Percentiles rank a stretch among this genome's conserved stretches.
These are phyloP conservation scores for Platyscapa corneri DNA, from an alignment of 1,140 invertebrate genomes.

Conservation along the genomic window DNA sequence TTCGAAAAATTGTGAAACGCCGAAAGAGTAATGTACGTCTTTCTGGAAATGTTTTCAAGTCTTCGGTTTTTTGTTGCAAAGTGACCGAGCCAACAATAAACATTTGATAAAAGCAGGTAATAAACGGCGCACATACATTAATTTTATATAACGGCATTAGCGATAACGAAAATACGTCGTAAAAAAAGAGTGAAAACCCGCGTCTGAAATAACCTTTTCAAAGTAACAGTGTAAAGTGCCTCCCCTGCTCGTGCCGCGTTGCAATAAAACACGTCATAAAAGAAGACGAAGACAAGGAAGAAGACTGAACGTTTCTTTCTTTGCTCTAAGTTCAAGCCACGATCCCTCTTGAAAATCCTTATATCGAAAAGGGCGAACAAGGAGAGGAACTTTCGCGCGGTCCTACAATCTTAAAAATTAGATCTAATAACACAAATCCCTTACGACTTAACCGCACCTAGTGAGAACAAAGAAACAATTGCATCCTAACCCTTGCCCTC, in stretches of 20 bases:
- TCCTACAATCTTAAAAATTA: conserved; percentile 50
- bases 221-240: conserved; percentile 48
- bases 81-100: neutral
- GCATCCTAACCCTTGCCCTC: neutral
- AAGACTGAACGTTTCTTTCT: conserved; percentile 2
- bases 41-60: neutral
- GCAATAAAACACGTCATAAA: conserved; percentile 54
- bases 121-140: conserved; percentile 13
- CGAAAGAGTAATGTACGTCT: neutral
- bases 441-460: conserved; percentile 20
- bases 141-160: conserved; percentile 38
- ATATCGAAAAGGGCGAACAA: neutral
- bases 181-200: conserved; percentile 31
- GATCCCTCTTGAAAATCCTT: neutral
- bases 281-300: conserved; percentile 34
- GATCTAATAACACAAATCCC: conserved; percentile 50
- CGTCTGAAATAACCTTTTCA: conserved; percentile 41
- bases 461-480: conserved; percentile 34
- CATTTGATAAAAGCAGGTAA: conserved; percentile 23
- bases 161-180: conserved; percentile 48
- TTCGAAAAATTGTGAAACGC: too few relatives aligned
- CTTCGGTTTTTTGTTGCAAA: neutral
- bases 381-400: neutral
- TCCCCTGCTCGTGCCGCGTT: neutral
- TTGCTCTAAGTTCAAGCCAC: neutral